Percentiles rank a stretch among this genome's conserved stretches.
Evolutionary conservation across 2,113 vertebrate genomes (phyloP).

Genomic region (Pipra filicauda): DNA sequence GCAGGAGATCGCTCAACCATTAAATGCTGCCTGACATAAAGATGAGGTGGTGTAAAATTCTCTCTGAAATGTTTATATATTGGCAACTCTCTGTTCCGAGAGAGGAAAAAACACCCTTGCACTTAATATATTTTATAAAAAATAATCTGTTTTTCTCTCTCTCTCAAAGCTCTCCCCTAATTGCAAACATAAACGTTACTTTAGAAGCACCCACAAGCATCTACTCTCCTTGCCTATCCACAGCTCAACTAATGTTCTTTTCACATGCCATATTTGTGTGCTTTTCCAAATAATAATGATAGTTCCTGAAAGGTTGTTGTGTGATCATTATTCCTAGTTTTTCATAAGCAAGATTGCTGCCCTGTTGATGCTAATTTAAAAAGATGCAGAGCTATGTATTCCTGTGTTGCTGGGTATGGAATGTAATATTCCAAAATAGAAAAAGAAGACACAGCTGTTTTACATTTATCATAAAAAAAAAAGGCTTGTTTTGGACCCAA

Average conservation of each 20-base stretch:
- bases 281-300: conserved; percentile 71
- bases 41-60: conserved; percentile 69
- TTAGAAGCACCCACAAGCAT: conserved; percentile 55
- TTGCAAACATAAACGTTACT: conserved; percentile 60
- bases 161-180: conserved; percentile 53
- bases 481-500: conserved; percentile 31
- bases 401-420: neutral
- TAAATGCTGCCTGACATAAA: conserved; percentile 71
- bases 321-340: conserved; percentile 27
- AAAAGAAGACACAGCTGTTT: conserved; percentile 52
- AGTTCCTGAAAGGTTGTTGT: conserved; percentile 65
- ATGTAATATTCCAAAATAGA: neutral
- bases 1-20: conserved; percentile 55
- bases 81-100: conserved; percentile 36
- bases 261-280: conserved; percentile 58
- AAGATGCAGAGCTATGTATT: conserved; percentile 20
- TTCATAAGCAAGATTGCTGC: conserved; percentile 68
- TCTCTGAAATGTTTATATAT: conserved; percentile 69
- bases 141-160: conserved; percentile 38
- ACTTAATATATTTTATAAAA: neutral
- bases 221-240: neutral
- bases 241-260: conserved; percentile 67
- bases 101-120: conserved; percentile 57
- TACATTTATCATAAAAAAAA: neutral
- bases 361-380: conserved; percentile 36